Conservation (phyloP, 1,140 invertebrate genomes). For the Drosophila micromelanica region DNA sequence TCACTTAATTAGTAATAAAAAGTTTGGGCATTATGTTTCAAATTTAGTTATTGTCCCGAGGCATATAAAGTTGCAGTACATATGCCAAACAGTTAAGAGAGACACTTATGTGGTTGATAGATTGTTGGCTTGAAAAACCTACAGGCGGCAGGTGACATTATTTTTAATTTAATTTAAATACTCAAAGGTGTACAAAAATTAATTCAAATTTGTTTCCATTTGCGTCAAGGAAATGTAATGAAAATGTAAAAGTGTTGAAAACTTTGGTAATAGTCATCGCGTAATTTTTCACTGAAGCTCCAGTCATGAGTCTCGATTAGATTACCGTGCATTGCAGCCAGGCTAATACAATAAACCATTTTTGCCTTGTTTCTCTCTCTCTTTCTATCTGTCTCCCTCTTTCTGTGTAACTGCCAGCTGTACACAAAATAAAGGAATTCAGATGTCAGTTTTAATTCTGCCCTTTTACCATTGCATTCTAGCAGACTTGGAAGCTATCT, state of each 20-base stretch:
- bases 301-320: constrained; percentile 9
- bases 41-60: constrained; percentile 39
- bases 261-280: neutral
- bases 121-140: neutral
- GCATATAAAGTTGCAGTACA: constrained; percentile 13
- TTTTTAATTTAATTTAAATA: no score
- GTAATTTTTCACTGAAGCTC: neutral
- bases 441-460: constrained; percentile 69
- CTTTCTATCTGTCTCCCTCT: neutral
- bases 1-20: constrained; percentile 72
- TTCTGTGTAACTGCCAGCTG: constrained; percentile 19
- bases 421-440: constrained; percentile 48
- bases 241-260: neutral
- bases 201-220: neutral
- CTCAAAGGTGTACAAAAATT: no score
- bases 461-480: constrained; percentile 44
- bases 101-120: neutral
- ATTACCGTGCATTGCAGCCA: constrained; percentile 2
- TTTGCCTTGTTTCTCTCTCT: neutral
- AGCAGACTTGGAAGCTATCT: constrained; percentile 21
- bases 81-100: neutral
- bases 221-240: neutral
- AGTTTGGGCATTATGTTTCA: constrained; percentile 60
- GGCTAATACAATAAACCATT: constrained; percentile 11
- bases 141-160: no score